Evolutionary conservation across 2,113 vertebrate genomes (phyloP), one percentile per base, ranked within the genome.

Genomic region (Heliornis fulica): DNA sequence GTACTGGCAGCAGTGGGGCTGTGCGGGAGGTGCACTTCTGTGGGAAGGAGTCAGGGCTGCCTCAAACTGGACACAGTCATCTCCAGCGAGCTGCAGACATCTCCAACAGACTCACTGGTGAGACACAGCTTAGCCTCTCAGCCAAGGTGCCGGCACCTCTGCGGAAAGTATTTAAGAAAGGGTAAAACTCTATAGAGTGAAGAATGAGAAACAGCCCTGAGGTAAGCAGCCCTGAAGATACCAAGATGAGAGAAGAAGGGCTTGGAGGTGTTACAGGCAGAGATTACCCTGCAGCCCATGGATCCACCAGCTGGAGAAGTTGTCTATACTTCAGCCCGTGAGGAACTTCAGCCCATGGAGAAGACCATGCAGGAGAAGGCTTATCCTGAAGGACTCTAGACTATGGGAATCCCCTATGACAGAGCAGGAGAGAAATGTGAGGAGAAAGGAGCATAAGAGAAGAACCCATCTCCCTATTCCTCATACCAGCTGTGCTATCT

Each of bases 61-160:
- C n/a, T 34, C 32, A 28, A 4, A 23, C 16, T 36, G 34, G 25
- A 28, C 32, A 23, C 9, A 71, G 15, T 1, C 6, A 2, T 1
- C 57, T 76, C 32, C 50, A 91, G 34, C 12, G 0, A 2, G 4
- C 5, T 86, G 54, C 64, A 38, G 3, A 3, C 0, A 0, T 26
- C 9, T 84, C 40, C 5, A 48, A 29, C 0, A 3, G 10, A 16
- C 8, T 6, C n/a, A 43, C 5, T 5, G 1, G 1, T 17, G 34
- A 9, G 15, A 15, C 1, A 4, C 1, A 29, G 4, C 17, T 34
- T 14, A n/a, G 23, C 4, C 4, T 3, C 4, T 45, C 56, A 23
- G 5, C 25, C 22, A 41, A 6, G 19, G 2, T 5, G 7, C 23
- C 34, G 41, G 13, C n/a, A 48, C 7, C 32, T 60, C 43, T 51